These are phyloP conservation scores for Rachycentron canadum DNA, from an alignment of 2,797 vertebrate genomes.

Conservation along the genomic window DNA sequence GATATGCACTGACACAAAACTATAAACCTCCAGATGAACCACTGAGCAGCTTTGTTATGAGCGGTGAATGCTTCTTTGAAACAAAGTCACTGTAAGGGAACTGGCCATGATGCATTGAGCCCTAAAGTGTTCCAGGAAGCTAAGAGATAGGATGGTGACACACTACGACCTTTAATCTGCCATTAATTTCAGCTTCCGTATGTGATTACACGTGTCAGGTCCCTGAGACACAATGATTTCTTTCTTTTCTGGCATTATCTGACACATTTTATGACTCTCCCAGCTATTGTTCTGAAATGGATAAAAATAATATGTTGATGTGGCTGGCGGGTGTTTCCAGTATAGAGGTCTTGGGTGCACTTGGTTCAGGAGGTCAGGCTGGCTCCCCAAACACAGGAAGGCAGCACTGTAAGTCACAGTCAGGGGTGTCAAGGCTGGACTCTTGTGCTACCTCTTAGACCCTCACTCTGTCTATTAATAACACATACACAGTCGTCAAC, in stretches of 20 bases:
- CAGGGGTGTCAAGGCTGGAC: conserved; percentile 77
- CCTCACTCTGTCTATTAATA: conserved; percentile 78
- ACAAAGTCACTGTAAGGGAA: conserved; percentile 31
- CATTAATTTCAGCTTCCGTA: conserved; percentile 76
- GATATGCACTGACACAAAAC: conserved; percentile 2
- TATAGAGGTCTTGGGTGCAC: conserved; percentile 70
- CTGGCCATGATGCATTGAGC: conserved; percentile 36
- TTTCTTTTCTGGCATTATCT: conserved; percentile 72
- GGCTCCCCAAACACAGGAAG: conserved; percentile 85
- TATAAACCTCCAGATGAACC: neutral
- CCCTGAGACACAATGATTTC: conserved; percentile 59
- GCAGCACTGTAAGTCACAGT: conserved; percentile 74
- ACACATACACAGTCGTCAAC: conserved; percentile 32
- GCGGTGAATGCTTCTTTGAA: conserved; percentile 14
- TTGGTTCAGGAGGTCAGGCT: conserved; percentile 72
- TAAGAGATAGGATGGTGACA: conserved; percentile 61
- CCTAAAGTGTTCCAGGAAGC: conserved; percentile 68
- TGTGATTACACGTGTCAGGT: conserved; percentile 74
- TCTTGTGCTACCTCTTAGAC: conserved; percentile 65
- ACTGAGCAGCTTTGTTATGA: neutral
- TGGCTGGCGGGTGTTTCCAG: conserved; percentile 79
- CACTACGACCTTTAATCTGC: conserved; percentile 73
- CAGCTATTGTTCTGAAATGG: conserved; percentile 83
- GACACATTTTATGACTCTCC: conserved; percentile 73
- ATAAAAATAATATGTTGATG: conserved; percentile 84